Evolutionary conservation across 2,888 invertebrate genomes (phyloP).

Genomic region (Limnephilus rhombicus): DNA sequence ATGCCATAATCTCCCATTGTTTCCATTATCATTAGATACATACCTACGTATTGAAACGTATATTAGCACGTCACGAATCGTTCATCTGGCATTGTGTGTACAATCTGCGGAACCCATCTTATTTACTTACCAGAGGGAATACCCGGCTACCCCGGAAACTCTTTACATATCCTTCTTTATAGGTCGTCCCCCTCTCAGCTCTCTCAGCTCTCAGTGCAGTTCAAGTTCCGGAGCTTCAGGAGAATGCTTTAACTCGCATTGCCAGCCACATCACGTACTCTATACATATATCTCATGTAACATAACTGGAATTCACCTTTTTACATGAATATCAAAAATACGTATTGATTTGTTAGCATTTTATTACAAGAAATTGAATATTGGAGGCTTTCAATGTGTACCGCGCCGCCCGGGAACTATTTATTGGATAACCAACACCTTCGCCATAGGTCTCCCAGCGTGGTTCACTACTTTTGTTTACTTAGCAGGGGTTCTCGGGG

Average conservation of each 20-base stretch:
- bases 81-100: background rate
- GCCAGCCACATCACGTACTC: background rate
- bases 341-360: background rate
- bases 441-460: too few species aligned
- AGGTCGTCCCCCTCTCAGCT: background rate
- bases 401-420: too few species aligned
- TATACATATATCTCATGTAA: background rate
- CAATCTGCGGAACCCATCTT: background rate
- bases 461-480: too few species aligned
- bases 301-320: background rate
- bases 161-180: background rate
- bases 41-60: background rate
- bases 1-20: too few species aligned
- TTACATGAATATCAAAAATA: background rate
- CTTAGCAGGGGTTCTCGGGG: too few species aligned
- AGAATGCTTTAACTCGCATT: background rate
- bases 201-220: background rate
- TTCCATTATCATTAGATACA: too few species aligned
- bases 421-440: too few species aligned
- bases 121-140: background rate
- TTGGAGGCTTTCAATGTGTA: background rate
- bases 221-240: background rate
- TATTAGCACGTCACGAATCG: background rate
- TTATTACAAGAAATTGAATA: background rate
- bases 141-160: background rate